Percentiles rank a stretch among this genome's conserved stretches.
Evolutionary conservation across 2,113 vertebrate species (phyloP).

Genomic region (Callopanchax toddi): DNA sequence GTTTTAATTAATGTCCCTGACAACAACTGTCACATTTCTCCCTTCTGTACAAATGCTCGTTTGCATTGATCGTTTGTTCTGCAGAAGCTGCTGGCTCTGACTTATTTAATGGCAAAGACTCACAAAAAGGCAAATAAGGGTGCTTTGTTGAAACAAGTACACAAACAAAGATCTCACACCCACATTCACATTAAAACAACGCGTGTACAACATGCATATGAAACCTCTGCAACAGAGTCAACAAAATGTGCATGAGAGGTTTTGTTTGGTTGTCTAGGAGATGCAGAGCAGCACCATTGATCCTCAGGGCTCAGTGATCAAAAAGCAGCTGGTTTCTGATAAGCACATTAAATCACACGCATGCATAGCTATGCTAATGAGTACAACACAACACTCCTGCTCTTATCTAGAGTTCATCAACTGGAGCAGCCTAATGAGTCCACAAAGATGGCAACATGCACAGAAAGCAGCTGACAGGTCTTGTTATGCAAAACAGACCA

Average conservation of each 20-base stretch:
- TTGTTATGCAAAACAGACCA: slow-evolving; percentile 4
- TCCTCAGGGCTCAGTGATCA: slow-evolving; percentile 46
- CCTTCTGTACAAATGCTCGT: slow-evolving; percentile 47
- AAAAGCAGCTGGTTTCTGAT: slow-evolving; percentile 54
- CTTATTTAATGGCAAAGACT: slow-evolving; percentile 12
- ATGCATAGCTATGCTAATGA: slow-evolving; percentile 55
- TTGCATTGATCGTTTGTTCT: slow-evolving; percentile 57
- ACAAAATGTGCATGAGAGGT: slow-evolving; percentile 16
- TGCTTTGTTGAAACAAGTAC: slow-evolving; percentile 8
- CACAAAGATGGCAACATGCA: slow-evolving; percentile 10
- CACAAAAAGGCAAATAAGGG: too few species aligned
- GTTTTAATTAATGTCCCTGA: slow-evolving; percentile 51
- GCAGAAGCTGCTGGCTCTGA: slow-evolving; percentile 38
- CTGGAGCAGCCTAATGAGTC: slow-evolving; percentile 23
- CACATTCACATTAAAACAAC: not conserved
- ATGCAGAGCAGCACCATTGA: slow-evolving; percentile 48
- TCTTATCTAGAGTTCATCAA: slow-evolving; percentile 34
- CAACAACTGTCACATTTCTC: slow-evolving; percentile 33
- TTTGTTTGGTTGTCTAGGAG: slow-evolving; percentile 47
- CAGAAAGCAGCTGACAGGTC: not conserved
- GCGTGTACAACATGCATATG: not conserved
- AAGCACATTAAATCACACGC: slow-evolving; percentile 52
- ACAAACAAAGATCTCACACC: not conserved
- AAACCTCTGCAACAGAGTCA: slow-evolving; percentile 4
- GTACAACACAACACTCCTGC: slow-evolving; percentile 30